Percentiles rank a stretch among this genome's conserved stretches.
Evolutionary conservation across 2,113 vertebrate genomes (phyloP).

Genomic region (Lonchura striata): DNA sequence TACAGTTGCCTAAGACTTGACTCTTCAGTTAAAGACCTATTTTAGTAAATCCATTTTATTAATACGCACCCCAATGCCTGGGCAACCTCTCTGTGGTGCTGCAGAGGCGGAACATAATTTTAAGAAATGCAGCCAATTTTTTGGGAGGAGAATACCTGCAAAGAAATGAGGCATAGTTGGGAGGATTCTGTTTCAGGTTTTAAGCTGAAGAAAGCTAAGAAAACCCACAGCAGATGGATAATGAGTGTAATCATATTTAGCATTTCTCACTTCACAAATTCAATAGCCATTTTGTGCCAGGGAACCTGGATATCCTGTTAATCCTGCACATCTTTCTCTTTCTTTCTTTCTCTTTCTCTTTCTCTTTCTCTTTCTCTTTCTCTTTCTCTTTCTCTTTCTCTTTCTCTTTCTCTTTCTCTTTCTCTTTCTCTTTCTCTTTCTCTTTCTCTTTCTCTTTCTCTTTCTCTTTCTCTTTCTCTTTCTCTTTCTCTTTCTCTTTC

Average conservation of each 20-base stretch:
- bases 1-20: background rate
- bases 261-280: constrained; percentile 9
- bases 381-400: background rate
- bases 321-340: background rate
- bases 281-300: background rate
- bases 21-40: background rate
- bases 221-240: background rate
- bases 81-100: background rate
- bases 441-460: too few species aligned
- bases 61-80: background rate
- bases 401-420: too few species aligned
- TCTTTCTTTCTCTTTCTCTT: background rate
- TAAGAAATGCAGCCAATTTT: background rate
- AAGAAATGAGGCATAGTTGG: background rate
- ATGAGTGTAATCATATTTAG: background rate
- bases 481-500: background rate
- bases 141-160: background rate
- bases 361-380: background rate
- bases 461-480: too few species aligned
- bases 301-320: background rate
- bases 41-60: background rate
- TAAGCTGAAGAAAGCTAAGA: background rate
- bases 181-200: background rate
- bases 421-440: too few species aligned
- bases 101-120: background rate